Conservation (phyloP, 2,113 vertebrate genomes). For the Riparia riparia region DNA sequence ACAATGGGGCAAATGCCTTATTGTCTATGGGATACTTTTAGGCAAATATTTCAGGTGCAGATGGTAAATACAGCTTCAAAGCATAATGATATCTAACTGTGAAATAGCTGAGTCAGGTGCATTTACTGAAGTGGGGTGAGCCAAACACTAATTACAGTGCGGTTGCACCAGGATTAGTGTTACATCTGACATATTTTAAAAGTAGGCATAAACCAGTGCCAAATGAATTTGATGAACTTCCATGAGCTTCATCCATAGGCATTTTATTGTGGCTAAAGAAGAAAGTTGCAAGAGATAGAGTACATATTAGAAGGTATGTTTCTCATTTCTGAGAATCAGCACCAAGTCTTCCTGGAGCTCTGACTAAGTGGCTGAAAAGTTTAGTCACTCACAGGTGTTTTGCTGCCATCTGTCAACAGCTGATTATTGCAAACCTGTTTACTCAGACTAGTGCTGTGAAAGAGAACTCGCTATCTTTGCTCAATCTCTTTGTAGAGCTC, state of each 20-base stretch:
- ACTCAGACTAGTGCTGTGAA: slow-evolving; percentile 26
- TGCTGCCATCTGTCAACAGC: slow-evolving; percentile 73
- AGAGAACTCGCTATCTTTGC: slow-evolving; percentile 40
- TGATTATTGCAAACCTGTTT: slow-evolving; percentile 70
- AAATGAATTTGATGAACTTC: slow-evolving; percentile 41
- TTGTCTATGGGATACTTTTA: slow-evolving; percentile 25
- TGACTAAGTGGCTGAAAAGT: slow-evolving; percentile 67
- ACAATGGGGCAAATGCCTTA: neutral
- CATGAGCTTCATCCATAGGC: slow-evolving; percentile 35
- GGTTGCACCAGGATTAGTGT: slow-evolving; percentile 40
- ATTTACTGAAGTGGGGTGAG: slow-evolving; percentile 8
- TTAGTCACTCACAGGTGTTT: slow-evolving; percentile 71
- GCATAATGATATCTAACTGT: slow-evolving; percentile 53
- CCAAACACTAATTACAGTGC: slow-evolving; percentile 60
- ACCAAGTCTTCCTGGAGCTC: slow-evolving; percentile 48
- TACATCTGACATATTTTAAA: slow-evolving; percentile 57
- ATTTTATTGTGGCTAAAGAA: slow-evolving; percentile 36
- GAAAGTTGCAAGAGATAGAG: neutral
- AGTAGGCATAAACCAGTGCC: slow-evolving; percentile 1
- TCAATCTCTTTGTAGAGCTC: slow-evolving; percentile 54
- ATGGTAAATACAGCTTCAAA: slow-evolving; percentile 66
- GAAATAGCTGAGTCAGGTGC: slow-evolving; percentile 71
- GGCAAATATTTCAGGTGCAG: slow-evolving; percentile 55
- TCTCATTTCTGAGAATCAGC: slow-evolving; percentile 59
- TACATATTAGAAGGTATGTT: neutral